phyloP scores from a whole-genome alignment of 2,888 invertebrate genomes.

The Hydroisotoma schaefferi region DNA sequence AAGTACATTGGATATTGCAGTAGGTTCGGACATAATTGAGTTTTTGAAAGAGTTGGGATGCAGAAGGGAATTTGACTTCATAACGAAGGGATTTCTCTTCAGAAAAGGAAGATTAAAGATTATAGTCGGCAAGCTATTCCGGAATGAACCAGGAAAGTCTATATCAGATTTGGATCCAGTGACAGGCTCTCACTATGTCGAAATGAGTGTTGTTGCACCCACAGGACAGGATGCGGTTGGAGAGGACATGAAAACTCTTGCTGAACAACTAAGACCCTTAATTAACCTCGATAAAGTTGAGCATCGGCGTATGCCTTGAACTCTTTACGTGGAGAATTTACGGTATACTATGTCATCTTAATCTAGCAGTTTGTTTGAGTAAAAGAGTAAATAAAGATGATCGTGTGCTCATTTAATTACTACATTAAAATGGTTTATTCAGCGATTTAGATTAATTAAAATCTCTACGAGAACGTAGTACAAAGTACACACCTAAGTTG shows the following conservation, averaged over 20 bases:
- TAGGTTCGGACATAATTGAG: constrained; percentile 82
- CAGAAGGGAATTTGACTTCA: constrained; percentile 87
- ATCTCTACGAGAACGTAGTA: no score
- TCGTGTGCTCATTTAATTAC: no score
- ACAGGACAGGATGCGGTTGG: constrained; percentile 91
- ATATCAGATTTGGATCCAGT: constrained; percentile 72
- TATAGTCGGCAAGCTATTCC: constrained; percentile 90
- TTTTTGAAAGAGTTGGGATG: constrained; percentile 90
- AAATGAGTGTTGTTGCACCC: constrained; percentile 84
- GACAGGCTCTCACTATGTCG: constrained; percentile 88
- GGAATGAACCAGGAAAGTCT: constrained; percentile 66
- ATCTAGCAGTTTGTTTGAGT: no score
- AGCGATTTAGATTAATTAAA: no score
- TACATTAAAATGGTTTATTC: no score
- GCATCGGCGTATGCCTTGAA: constrained; percentile 55
- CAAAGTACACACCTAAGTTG: no score
- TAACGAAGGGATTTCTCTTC: constrained; percentile 90
- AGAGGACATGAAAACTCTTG: constrained; percentile 91
- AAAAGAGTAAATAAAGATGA: no score
- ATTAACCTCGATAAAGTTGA: constrained; percentile 91
- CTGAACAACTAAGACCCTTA: constrained; percentile 87
- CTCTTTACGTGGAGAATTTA: background rate
- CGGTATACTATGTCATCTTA: no score
- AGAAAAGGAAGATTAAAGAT: constrained; percentile 96
- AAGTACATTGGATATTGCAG: constrained; percentile 88